A percentile compares a stretch with the other conserved stretches of the same genome.
Conservation (phyloP, 2,888 invertebrate species). For the Agelastica alni region DNA sequence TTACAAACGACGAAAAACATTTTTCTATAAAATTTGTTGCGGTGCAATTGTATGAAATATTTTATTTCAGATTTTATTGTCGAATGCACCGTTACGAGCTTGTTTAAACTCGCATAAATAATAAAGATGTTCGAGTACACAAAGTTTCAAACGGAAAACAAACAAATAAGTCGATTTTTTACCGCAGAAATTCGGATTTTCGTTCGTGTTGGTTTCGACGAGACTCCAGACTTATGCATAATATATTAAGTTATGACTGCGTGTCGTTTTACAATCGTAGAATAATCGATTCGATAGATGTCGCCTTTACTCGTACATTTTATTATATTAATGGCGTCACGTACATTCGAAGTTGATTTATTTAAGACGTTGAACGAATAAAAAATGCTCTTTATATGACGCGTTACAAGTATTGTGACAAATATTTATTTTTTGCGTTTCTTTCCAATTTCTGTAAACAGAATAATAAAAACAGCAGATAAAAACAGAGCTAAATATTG, state of each 20-base stretch:
- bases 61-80: too few relatives aligned
- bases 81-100: too few relatives aligned
- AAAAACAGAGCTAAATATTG: too few relatives aligned
- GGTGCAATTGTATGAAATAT: too few relatives aligned
- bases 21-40: too few relatives aligned
- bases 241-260: slow-evolving; percentile 36
- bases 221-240: slow-evolving; percentile 36
- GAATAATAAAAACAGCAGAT: too few relatives aligned
- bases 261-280: slow-evolving; percentile 24
- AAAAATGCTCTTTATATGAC: neutral
- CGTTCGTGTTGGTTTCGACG: slow-evolving; percentile 13
- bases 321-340: slow-evolving; percentile 25
- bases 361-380: slow-evolving; percentile 12
- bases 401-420: neutral
- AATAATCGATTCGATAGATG: slow-evolving; percentile 26
- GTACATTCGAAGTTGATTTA: slow-evolving; percentile 24
- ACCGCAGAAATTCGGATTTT: neutral
- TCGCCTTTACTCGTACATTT: slow-evolving; percentile 21
- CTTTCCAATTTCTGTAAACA: too few relatives aligned
- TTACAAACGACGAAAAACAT: too few relatives aligned
- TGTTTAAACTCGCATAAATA: neutral
- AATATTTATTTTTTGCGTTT: neutral
- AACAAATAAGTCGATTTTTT: neutral
- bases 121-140: neutral
- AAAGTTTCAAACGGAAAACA: neutral